Conservation (phyloP, 2,113 vertebrate genomes). For the Mesembrinibis cayennensis region DNA sequence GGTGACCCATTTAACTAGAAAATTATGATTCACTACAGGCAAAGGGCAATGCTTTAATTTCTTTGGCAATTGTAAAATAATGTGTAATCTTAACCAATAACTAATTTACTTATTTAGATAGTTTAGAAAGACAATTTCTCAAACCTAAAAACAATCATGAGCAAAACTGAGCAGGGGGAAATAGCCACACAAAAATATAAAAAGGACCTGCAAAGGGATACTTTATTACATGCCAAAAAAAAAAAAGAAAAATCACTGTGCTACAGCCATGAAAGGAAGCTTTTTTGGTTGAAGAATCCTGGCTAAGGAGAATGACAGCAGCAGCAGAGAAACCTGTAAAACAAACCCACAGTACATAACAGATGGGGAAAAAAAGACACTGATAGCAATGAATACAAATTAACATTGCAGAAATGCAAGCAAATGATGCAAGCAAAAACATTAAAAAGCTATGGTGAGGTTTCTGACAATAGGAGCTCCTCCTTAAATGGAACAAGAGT, state of each 20-base stretch:
- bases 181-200: not conserved
- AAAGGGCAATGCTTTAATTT: not conserved
- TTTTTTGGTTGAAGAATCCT: conserved; percentile 9
- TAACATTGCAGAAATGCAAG: not conserved
- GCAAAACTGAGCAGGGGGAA: not conserved
- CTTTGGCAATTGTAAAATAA: not conserved
- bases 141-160: not conserved
- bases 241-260: not conserved
- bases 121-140: not conserved
- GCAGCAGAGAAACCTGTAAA: conserved; percentile 28
- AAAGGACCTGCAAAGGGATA: not conserved
- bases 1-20: not conserved
- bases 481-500: not conserved
- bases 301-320: not conserved
- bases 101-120: not conserved
- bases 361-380: conserved; percentile 24
- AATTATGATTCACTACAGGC: not conserved
- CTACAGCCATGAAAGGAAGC: not conserved
- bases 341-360: conserved; percentile 23
- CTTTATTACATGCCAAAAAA: not conserved
- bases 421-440: not conserved
- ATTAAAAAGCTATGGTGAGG: not conserved
- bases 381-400: conserved; percentile 41
- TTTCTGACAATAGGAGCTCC: not conserved
- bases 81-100: not conserved